phyloP scores from a whole-genome alignment of 92 coral and sea anemone genomes.

The Phenganax subtilis region DNA sequence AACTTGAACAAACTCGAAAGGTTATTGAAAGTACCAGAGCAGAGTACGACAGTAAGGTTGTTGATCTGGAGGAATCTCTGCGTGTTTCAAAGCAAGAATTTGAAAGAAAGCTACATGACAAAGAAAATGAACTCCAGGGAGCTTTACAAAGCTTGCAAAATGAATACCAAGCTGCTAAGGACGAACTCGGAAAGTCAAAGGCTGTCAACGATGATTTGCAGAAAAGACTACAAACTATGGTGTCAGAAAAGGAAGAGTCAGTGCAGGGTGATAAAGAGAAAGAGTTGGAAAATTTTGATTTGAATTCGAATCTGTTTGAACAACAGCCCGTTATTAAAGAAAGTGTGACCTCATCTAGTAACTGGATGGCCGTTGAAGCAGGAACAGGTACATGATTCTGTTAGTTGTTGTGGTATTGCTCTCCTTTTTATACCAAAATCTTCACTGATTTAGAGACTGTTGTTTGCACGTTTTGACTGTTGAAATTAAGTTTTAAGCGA shows the following conservation, averaged over 20 bases:
- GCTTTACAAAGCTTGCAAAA: conserved; percentile 7
- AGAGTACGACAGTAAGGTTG: conserved; percentile 12
- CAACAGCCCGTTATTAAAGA: conserved; percentile 30
- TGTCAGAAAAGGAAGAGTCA: conserved; percentile 6
- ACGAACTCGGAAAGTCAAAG: conserved; percentile 20
- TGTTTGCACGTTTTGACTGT: no score
- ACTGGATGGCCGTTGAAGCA: conserved; percentile 32
- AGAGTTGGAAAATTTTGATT: conserved; percentile 14
- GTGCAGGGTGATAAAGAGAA: not conserved
- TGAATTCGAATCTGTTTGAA: conserved; percentile 19
- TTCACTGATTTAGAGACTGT: no score
- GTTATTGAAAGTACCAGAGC: conserved; percentile 23
- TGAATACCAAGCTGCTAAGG: conserved; percentile 10
- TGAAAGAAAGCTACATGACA: conserved; percentile 4
- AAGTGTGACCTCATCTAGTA: conserved; percentile 14
- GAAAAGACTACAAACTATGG: conserved; percentile 7
- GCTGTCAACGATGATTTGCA: not conserved
- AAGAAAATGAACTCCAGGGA: conserved; percentile 20
- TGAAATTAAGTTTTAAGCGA: no score
- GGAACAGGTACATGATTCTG: not conserved
- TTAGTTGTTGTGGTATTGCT: not conserved
- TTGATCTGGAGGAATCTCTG: conserved; percentile 8
- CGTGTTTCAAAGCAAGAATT: conserved; percentile 3
- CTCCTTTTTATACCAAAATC: no score
- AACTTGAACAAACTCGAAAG: conserved; percentile 38